A percentile compares a stretch with the other conserved stretches of the same genome.
Evolutionary conservation across 2,888 invertebrate genomes (phyloP).

Genomic region (Drosophila anomalata): DNA sequence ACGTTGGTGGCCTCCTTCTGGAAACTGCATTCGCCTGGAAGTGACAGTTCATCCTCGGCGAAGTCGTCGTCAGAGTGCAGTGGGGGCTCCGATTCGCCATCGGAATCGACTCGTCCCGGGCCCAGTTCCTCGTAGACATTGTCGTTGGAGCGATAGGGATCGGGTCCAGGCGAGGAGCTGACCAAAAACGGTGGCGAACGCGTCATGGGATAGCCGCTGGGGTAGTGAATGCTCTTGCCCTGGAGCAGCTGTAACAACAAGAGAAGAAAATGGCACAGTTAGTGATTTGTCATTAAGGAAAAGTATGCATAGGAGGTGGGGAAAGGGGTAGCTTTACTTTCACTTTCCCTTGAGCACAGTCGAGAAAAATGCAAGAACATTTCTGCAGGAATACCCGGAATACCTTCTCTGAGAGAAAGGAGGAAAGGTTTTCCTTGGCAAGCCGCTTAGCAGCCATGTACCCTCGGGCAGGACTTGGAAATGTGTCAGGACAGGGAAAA

Average conservation of each 20-base stretch:
- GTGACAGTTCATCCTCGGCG: conserved; percentile 91
- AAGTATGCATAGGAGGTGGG: background rate
- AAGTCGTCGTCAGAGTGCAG: conserved; percentile 93
- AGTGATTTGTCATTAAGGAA: conserved; percentile 18
- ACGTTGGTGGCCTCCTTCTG: conserved; percentile 71
- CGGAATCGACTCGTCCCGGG: conserved; percentile 86
- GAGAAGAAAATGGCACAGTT: conserved; percentile 5
- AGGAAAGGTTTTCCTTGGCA: conserved; percentile 24
- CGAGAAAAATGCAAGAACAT: background rate
- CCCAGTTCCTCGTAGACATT: conserved; percentile 93
- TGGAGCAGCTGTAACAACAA: conserved; percentile 71
- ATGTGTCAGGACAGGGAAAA: conserved; percentile 32
- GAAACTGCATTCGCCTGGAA: conserved; percentile 84
- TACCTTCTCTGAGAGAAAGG: conserved; percentile 3
- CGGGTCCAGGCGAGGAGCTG: conserved; percentile 88
- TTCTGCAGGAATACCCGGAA: conserved; percentile 1
- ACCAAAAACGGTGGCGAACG: conserved; percentile 87
- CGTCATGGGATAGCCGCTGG: conserved; percentile 87
- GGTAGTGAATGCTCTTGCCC: conserved; percentile 85
- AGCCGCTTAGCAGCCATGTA: conserved; percentile 33
- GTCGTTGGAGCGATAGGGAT: conserved; percentile 87
- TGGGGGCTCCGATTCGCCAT: conserved; percentile 87
- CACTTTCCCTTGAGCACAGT: conserved; percentile 2
- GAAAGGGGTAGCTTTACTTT: conserved; percentile 14
- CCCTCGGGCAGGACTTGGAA: conserved; percentile 40